phyloP scores from a whole-genome alignment of 1,140 invertebrate genomes.

The Hylaeus anthracinus region DNA sequence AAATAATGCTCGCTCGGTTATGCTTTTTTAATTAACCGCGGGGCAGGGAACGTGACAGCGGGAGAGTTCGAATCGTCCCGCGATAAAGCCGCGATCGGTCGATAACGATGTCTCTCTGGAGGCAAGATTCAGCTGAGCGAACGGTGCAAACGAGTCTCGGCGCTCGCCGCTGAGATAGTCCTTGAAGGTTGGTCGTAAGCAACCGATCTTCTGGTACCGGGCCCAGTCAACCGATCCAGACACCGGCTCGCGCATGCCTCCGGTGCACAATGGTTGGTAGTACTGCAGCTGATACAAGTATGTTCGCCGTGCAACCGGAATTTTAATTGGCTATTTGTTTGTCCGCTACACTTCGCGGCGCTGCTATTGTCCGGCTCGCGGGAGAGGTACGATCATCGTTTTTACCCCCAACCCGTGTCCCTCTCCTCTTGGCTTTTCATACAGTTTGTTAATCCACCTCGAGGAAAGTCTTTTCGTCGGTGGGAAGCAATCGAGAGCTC shows the following conservation, averaged over 20 bases:
- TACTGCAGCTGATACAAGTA: slow-evolving; percentile 77
- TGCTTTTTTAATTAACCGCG: slow-evolving; percentile 31
- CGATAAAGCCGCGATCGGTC: slow-evolving; percentile 57
- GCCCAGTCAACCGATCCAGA: slow-evolving; percentile 58
- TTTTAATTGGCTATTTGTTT: slow-evolving; percentile 79
- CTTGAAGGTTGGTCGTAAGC: slow-evolving; percentile 60
- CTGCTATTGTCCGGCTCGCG: slow-evolving; percentile 72
- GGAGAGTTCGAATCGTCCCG: slow-evolving; percentile 38
- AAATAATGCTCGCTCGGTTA: not conserved
- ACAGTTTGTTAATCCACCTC: slow-evolving; percentile 51
- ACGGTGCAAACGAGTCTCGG: slow-evolving; percentile 63
- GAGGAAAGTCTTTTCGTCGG: slow-evolving; percentile 22
- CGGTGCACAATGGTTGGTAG: slow-evolving; percentile 73
- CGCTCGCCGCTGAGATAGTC: slow-evolving; percentile 50
- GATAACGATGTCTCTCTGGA: slow-evolving; percentile 60
- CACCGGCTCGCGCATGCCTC: slow-evolving; percentile 70
- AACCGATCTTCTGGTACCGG: slow-evolving; percentile 64
- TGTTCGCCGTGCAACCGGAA: slow-evolving; percentile 77
- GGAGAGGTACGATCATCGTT: slow-evolving; percentile 62
- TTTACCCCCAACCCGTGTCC: slow-evolving; percentile 38
- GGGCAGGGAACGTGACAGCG: slow-evolving; percentile 24
- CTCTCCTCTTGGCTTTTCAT: slow-evolving; percentile 62
- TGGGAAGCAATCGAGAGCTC: not conserved
- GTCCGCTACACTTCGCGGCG: slow-evolving; percentile 74
- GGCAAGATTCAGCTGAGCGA: slow-evolving; percentile 46